Evolutionary conservation across 2,888 invertebrate species (phyloP), one percentile per base, ranked within the genome.

Genomic region (Platycheirus albimanus): DNA sequence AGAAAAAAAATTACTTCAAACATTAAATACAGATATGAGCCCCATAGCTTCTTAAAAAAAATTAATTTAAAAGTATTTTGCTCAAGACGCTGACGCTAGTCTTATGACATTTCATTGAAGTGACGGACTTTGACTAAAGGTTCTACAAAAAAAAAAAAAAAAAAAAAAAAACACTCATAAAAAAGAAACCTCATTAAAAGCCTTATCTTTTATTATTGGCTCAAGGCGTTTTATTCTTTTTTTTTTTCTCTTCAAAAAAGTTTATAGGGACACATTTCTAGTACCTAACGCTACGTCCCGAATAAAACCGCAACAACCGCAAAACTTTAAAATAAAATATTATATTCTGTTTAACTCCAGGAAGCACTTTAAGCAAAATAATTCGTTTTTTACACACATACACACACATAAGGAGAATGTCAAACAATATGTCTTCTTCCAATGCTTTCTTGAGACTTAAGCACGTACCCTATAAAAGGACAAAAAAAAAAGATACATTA

Each of bases 301-400:
- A n/a, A n/a, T n/a, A n/a, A n/a, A n/a, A n/a, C 45, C 7, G 11
- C 28, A 28, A 11, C 30, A 30, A 24, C 24, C 24, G 30, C 30
- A 52, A 52, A 52, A 13, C 11, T 30, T 33, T 33, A n/a, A 54
- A 54, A 54, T 54, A 19, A 36, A 54, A 33, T 54, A n/a, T 24
- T 36, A n/a, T 24, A 33, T 77, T 51, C 49, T 56, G 33, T 61
- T 64, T 56, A 24, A 28, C 51, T 66, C 43, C 52, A 47, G 20
- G 20, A 47, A 58, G 67, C 66, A 36, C 19, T 58, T 56, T 51
- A 66, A 38, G 58, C n/a, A 20, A 78, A 61, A 67, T 69, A 43
- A 64, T 64, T 74, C 15, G 24, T 43, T 56, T 43, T 56, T 20
- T 20, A 8, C 20, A 38, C 36, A 54, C 13, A n/a, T 36, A n/a